Evolutionary conservation across 2,888 invertebrate genomes (phyloP).

Genomic region (Amphiduros pacificus): DNA sequence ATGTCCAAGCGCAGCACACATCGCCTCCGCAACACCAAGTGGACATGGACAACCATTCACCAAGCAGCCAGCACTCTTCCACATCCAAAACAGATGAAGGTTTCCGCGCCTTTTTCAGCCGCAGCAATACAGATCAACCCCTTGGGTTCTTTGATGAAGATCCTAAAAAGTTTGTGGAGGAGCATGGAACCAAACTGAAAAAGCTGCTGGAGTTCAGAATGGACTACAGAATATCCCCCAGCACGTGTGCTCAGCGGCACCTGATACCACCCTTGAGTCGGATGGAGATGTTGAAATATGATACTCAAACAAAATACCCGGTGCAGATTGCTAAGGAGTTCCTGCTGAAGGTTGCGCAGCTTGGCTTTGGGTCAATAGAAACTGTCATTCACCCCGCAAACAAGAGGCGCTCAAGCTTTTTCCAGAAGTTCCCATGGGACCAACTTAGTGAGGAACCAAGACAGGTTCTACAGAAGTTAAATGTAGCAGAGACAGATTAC

Average conservation of each 20-base stretch:
- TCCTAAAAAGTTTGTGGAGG: constrained; percentile 17
- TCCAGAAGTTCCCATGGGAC: constrained; percentile 24
- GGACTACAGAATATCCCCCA: constrained; percentile 21
- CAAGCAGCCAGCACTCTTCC: too few relatives aligned
- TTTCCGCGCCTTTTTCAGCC: constrained; percentile 5
- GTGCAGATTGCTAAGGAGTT: constrained; percentile 25
- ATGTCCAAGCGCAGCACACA: too few relatives aligned
- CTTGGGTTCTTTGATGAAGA: constrained; percentile 17
- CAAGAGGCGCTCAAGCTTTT: constrained; percentile 21
- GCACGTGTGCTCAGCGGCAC: constrained; percentile 27
- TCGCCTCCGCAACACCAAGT: too few relatives aligned
- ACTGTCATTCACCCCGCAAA: constrained; percentile 10
- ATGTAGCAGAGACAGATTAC: constrained; percentile 16
- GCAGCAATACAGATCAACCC: constrained; percentile 10
- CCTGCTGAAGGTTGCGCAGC: constrained; percentile 22
- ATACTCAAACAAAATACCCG: constrained; percentile 27
- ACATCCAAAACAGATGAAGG: background rate
- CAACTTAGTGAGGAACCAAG: constrained; percentile 8
- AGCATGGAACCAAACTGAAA: constrained; percentile 20
- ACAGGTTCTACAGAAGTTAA: constrained; percentile 14
- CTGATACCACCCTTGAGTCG: constrained; percentile 24
- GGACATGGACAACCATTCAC: too few relatives aligned
- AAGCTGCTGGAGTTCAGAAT: constrained; percentile 22
- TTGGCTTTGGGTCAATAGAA: constrained; percentile 24
- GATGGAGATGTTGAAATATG: constrained; percentile 20